Evolutionary conservation across 2,113 vertebrate species (phyloP).

Genomic region (Rutilus rutilus): DNA sequence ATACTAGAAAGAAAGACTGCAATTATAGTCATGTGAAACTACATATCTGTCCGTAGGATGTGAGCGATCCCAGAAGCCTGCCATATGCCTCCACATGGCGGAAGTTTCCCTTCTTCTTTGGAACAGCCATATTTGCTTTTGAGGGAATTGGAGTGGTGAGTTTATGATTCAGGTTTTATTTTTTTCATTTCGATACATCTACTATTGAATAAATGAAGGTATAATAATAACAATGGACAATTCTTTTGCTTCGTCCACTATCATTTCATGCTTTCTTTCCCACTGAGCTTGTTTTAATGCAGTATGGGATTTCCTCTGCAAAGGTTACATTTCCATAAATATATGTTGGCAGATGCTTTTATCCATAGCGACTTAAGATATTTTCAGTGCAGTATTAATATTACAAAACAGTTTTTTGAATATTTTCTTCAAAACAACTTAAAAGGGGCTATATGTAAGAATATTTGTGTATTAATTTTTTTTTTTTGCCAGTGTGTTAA

Average conservation of each 20-base stretch:
- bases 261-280: too few species aligned
- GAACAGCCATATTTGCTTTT: conserved; percentile 87
- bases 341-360: background rate
- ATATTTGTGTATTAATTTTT: too few species aligned
- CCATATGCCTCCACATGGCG: conserved; percentile 79
- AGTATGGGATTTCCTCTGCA: background rate
- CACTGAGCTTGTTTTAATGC: background rate
- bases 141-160: conserved; percentile 90
- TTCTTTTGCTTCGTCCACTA: too few species aligned
- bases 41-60: conserved; percentile 69
- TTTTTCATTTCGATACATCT: background rate
- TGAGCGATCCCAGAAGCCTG: conserved; percentile 75
- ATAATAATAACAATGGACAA: background rate
- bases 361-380: background rate
- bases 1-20: background rate
- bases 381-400: background rate
- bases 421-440: background rate
- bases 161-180: background rate
- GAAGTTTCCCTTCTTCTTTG: conserved; percentile 86
- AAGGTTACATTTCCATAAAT: background rate
- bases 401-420: background rate
- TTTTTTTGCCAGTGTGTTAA: too few species aligned
- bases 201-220: background rate
- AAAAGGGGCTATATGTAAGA: too few species aligned
- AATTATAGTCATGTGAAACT: conserved; percentile 5